Evolutionary conservation across 2,888 invertebrate species (phyloP).

Genomic region (Elgonia sp.): DNA sequence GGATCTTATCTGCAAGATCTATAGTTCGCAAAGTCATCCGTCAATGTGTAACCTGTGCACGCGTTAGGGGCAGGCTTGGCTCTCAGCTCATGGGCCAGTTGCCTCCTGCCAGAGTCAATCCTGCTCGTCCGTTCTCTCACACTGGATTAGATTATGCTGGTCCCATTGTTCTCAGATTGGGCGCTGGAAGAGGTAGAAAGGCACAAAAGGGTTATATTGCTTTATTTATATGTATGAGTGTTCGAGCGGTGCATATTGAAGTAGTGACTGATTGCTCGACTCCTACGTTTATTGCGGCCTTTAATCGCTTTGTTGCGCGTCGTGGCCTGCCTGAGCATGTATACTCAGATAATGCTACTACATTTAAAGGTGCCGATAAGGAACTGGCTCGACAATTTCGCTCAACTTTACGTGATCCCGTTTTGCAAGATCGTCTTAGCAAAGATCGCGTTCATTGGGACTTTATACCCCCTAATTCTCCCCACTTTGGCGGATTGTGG

Average conservation of each 20-base stretch:
- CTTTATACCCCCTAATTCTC: neutral
- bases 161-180: neutral
- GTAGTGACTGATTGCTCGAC: neutral
- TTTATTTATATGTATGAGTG: conserved; percentile 3
- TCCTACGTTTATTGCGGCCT: neutral
- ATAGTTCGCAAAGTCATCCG: neutral
- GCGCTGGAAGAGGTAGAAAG: neutral
- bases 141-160: neutral
- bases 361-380: conserved; percentile 17
- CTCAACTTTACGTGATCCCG: neutral
- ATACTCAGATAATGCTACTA: conserved; percentile 22
- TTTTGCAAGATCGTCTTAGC: neutral
- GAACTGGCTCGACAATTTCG: neutral
- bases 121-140: neutral
- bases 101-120: neutral
- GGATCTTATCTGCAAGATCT: neutral
- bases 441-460: neutral
- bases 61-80: neutral
- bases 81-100: conserved; percentile 31
- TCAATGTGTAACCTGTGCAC: neutral
- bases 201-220: neutral
- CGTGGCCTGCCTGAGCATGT: conserved; percentile 6
- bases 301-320: conserved; percentile 6
- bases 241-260: neutral
- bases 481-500: neutral